A percentile compares a stretch with the other conserved stretches of the same genome.
phyloP scores from a whole-genome alignment of 2,113 vertebrate species.

The Rousettus leschenaultii region DNA sequence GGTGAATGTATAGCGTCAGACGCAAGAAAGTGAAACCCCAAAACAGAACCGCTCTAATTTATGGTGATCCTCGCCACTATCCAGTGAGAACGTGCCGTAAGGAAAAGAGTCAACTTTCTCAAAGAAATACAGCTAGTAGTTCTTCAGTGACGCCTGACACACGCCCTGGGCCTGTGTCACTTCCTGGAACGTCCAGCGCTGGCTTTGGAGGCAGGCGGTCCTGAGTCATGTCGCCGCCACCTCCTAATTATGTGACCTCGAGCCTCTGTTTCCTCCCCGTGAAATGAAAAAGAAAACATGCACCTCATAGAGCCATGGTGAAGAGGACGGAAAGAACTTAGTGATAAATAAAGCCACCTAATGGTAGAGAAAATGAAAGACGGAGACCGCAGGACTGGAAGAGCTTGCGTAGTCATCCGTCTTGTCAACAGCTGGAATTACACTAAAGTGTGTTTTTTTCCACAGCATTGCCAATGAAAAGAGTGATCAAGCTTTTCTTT shows the following conservation, averaged over 20 bases:
- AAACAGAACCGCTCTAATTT: no score
- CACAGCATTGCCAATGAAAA: not conserved
- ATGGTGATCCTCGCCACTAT: not conserved
- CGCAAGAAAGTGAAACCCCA: no score
- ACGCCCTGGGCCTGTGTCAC: not conserved
- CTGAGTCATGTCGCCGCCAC: not conserved
- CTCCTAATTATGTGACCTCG: not conserved
- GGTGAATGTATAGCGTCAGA: no score
- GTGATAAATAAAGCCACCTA: not conserved
- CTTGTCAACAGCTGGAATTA: not conserved
- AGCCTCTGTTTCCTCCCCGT: not conserved
- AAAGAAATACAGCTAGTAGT: not conserved
- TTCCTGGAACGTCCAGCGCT: not conserved
- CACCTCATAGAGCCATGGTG: not conserved
- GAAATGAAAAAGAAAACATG: not conserved
- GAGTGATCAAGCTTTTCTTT: not conserved
- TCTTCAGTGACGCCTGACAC: not conserved
- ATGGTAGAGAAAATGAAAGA: not conserved
- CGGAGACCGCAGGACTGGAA: not conserved
- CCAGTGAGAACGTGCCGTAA: not conserved
- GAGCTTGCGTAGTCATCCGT: not conserved
- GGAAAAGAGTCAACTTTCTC: not conserved
- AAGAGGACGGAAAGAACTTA: not conserved
- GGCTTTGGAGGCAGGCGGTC: not conserved
- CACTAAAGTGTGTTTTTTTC: not conserved